Evolutionary conservation across 2,797 vertebrate genomes (phyloP).

Genomic region (Euthynnus affinis): DNA sequence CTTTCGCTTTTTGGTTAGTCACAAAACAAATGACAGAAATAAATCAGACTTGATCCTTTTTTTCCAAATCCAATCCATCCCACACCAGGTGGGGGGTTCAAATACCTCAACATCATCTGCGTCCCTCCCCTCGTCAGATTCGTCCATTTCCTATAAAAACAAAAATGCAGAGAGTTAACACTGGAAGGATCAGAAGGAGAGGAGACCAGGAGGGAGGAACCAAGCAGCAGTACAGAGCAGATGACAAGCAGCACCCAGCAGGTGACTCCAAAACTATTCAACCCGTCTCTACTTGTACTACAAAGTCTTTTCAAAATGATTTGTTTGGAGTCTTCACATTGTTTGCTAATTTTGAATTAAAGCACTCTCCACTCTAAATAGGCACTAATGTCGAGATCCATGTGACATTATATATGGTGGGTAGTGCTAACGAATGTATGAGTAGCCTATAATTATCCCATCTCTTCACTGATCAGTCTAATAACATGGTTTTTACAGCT

Average conservation of each 20-base stretch:
- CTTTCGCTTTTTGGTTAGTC: constrained; percentile 40
- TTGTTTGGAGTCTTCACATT: background rate
- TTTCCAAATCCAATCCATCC: constrained; percentile 34
- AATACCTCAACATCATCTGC: constrained; percentile 97
- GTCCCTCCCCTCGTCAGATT: constrained; percentile 96
- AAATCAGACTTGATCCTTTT: constrained; percentile 18
- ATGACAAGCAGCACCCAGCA: constrained; percentile 1
- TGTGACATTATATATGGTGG: too few relatives aligned
- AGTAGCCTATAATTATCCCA: too few relatives aligned
- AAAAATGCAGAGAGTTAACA: constrained; percentile 91
- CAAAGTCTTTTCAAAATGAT: background rate
- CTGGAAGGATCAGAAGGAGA: constrained; percentile 3
- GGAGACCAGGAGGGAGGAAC: constrained; percentile 13
- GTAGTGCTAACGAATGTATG: too few relatives aligned
- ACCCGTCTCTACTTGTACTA: background rate
- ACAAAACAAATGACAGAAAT: constrained; percentile 19
- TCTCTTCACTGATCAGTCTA: too few relatives aligned
- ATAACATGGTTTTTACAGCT: too few relatives aligned
- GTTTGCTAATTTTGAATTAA: background rate
- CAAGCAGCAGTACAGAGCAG: background rate
- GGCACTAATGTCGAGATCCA: background rate
- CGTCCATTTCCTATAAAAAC: constrained; percentile 97
- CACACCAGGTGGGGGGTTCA: constrained; percentile 71
- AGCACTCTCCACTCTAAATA: too few relatives aligned
- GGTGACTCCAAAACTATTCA: background rate